Evolutionary conservation across 2,113 vertebrate species (phyloP).

Genomic region (Clarias macrocephalus): DNA sequence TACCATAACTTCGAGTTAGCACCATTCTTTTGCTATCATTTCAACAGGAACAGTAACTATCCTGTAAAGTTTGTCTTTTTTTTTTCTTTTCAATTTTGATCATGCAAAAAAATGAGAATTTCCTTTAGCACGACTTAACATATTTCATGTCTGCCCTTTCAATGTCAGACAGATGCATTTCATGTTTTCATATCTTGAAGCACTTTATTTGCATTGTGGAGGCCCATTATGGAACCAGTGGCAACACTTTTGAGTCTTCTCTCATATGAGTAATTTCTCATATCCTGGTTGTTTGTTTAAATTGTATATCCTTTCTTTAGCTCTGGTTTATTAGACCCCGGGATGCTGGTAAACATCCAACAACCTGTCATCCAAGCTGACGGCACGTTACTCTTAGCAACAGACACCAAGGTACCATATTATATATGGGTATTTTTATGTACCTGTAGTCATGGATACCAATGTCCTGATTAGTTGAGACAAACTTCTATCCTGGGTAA

Average conservation of each 20-base stretch:
- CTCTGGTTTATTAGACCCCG: slow-evolving; percentile 89
- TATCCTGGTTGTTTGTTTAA: slow-evolving; percentile 25
- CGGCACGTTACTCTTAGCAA: slow-evolving; percentile 86
- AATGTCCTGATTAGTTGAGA: background rate
- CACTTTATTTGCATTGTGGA: background rate
- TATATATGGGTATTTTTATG: background rate
- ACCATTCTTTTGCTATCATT: background rate
- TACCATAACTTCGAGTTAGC: too few species aligned
- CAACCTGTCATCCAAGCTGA: slow-evolving; percentile 94
- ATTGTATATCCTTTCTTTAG: slow-evolving; percentile 69
- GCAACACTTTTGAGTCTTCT: background rate
- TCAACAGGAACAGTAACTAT: background rate
- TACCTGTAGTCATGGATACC: background rate
- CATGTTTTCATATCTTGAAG: background rate
- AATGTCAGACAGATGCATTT: background rate
- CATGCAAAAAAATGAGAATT: background rate
- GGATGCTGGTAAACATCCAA: slow-evolving; percentile 98
- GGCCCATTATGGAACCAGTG: background rate
- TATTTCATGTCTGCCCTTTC: background rate
- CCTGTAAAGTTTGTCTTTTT: background rate
- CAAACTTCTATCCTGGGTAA: background rate
- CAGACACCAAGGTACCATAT: slow-evolving; percentile 85
- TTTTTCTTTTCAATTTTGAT: background rate
- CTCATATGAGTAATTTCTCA: background rate
- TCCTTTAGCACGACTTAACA: background rate